Evolutionary conservation across 1,140 invertebrate species (phyloP), one percentile per base, ranked within the genome.

Genomic region (Neuroterus valhalla): DNA sequence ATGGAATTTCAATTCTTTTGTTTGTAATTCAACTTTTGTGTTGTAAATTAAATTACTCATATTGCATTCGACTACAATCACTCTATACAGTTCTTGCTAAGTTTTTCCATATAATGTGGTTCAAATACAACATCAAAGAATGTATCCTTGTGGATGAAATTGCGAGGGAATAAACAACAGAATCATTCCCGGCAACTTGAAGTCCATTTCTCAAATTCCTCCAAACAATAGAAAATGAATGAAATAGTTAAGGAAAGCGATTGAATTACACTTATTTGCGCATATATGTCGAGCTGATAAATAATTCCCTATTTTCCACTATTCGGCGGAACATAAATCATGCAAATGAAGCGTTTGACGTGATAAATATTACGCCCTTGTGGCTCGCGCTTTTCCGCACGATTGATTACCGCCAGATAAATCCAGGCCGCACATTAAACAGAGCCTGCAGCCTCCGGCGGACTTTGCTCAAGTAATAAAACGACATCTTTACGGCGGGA

Each of bases 391-490:
- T 84, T 82, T 78, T 74, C 75, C 70, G 67, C 78, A 87, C 85
- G 85, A 87, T 87, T 87, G 86, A 87, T 87, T 85, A 85, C 85
- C 83, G 78, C 55, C 72, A 83, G 85, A 87, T 87, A 87, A 87
- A 87, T 87, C 84, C 85, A 83, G 74, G 79, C 81, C 85, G 84
- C 80, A 85, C 85, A 87, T 87, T 87, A 87, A 87, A 68, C 72
- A 68, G 71, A 62, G 67, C 19, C 74, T 71, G 74, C 31, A 70
- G 78, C 75, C 75, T 71, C 48, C 62, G 71, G 78, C 77, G 79
- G 84, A 83, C 82, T 84, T 86, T 80, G 72, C 74, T 45, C 78
- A 72, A 77, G 81, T 83, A 86, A 87, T 87, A 85, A 86, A 87
- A 87, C 82, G 81, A 79, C 75, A 79, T 85, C 84, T 85, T 87